Base-by-base conservation (phyloP, 2,797 vertebrate species). In the Xenopus petersii region DNA sequence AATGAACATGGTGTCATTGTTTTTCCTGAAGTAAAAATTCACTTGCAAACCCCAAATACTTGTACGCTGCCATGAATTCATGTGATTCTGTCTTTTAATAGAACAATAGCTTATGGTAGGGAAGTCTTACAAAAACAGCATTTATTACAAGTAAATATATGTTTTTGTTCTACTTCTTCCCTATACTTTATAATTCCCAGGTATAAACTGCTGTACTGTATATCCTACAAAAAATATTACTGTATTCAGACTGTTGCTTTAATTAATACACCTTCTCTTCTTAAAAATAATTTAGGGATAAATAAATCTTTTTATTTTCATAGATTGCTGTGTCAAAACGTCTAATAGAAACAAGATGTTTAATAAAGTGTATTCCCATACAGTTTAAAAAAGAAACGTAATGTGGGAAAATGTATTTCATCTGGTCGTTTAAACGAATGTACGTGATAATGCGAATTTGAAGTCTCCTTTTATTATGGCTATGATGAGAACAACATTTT, bases 1-100 rank as follows among this genome's bases (percentile, higher is more conserved):
- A 85, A 75, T 83, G 86, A 86, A 80, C 80, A 84, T 80, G 16
- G 81, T 89, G 84, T 81, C 83, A 87, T 87, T 68, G 64, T 86
- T 86, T 84, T 82, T 82, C 83, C 81, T 72, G 79, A 82, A 84
- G 81, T 82, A 79, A 80, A 85, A 82, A 86, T 82, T 83, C 81
- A 86, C 81, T 74, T 84, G 84, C 82, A 74, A 47, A 70, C 83
- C 82, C 85, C 76, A 64, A 64, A 82, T 82, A 84, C 75, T 85
- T 70, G 64, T 77, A 79, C 81, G 75, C 80, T 82, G 81, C 81
- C 80, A 81, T 85, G 16, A 55, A 15, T 2, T 3, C 33, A 36
- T 42, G 36, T 42, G 36, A 42, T 42, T 7, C 36, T 56, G n/a
- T 12, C 15, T 12, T 15, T 51, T 12, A 51, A 51, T 51, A 12